Base-by-base conservation (phyloP, 2,113 vertebrate genomes). In the Zonotrichia leucophrys region DNA sequence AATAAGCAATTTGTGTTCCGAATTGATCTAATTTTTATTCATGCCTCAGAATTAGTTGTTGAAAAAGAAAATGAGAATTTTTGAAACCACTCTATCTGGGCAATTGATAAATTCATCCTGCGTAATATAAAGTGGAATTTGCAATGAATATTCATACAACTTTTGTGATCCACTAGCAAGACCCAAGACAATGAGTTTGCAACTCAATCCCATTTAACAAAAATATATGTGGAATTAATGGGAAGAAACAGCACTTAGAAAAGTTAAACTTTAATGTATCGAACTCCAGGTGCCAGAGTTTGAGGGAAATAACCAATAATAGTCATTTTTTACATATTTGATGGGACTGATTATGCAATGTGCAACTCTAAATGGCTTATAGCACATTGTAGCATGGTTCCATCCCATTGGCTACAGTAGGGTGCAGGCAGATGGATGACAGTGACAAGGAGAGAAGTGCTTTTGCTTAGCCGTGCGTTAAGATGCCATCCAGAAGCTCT, bases 401-500 rank as follows among this genome's bases (percentile, higher is more conserved):
- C 98, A 97, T 98, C 98, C 99, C 98, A 98, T 97, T 98, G 98
- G 98, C 98, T 98, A 98, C 98, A 99, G 98, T 99, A 98, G 97
- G 98, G 98, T 98, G 98, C 98, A 98, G 98, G 98, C 99, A 99
- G 99, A 99, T 99, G 99, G 99, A 99, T 98, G 98, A 98, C 98
- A 98, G 98, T 98, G 98, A 98, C 97, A 98, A 98, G 98, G 98
- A 98, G 97, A 98, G 98, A 98, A 98, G 98, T 98, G 98, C 98
- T 98, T 99, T 98, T 99, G 98, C 98, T 99, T 99, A 99, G 98
- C 98, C 98, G 98, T 99, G 99, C 98, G 98, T 98, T 99, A 98
- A 99, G 98, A 99, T 98, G 98, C 98, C 99, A 99, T 99, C 98
- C 98, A 98, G 98, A 99, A 99, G 98, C 98, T 98, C 98, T 98